A percentile compares a stretch with the other conserved stretches of the same genome.
Conservation (phyloP, 2,888 invertebrate species). For the Chloroclysta siterata region DNA sequence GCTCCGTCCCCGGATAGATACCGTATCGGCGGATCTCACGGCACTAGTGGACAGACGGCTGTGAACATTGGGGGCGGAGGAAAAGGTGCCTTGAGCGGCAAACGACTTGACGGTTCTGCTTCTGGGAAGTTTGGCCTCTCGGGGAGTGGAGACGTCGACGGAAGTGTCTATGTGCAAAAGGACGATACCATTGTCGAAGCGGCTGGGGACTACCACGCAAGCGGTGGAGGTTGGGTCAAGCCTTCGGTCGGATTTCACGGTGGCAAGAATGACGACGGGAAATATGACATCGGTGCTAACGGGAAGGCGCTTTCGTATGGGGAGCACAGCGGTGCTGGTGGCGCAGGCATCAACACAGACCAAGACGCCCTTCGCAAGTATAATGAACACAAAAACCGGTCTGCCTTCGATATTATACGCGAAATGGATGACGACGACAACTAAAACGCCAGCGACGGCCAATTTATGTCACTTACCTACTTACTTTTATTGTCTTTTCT, state of each 20-base stretch:
- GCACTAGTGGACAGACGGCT: background rate
- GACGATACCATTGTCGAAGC: background rate
- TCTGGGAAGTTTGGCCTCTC: background rate
- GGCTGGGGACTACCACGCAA: background rate
- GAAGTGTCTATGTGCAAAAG: background rate
- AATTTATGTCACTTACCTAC: too few species aligned
- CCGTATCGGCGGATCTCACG: background rate
- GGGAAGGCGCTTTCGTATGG: background rate
- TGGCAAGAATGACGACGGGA: constrained; percentile 6
- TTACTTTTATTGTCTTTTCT: too few species aligned
- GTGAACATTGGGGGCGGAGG: background rate
- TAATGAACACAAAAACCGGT: background rate
- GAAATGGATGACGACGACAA: background rate
- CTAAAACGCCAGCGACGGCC: too few species aligned
- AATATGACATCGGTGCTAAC: background rate
- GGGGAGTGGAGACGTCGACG: background rate
- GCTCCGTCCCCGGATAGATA: background rate
- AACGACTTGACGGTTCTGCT: background rate
- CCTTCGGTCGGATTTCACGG: background rate
- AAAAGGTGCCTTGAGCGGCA: background rate
- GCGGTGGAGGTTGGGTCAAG: constrained; percentile 3
- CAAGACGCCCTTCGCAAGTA: constrained; percentile 6
- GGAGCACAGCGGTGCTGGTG: background rate
- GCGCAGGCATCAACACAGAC: constrained; percentile 2
- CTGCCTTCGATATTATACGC: background rate